These are phyloP conservation scores for Noctilio leporinus DNA, from an alignment of 2,113 vertebrate genomes.

Conservation along the genomic window DNA sequence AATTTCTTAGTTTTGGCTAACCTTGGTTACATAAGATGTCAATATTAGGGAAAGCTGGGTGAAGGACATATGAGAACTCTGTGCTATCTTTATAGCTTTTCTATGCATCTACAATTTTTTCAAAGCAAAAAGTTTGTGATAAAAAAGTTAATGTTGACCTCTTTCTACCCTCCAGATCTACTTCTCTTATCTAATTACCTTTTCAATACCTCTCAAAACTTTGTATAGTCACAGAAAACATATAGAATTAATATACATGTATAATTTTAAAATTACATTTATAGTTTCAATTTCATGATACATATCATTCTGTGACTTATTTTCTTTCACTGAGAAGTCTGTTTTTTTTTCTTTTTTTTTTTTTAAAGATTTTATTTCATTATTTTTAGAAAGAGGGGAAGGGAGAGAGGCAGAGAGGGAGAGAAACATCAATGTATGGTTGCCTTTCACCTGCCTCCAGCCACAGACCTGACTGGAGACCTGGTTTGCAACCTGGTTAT, in stretches of 20 bases:
- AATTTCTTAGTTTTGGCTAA: no score
- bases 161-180: not conserved
- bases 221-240: not conserved
- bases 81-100: not conserved
- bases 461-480: no score
- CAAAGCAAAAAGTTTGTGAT: not conserved
- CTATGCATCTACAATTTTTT: not conserved
- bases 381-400: no score
- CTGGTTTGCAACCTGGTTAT: no score
- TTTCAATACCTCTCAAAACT: not conserved
- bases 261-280: not conserved
- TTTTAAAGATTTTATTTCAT: no score
- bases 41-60: no score
- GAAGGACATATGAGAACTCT: no score
- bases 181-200: not conserved
- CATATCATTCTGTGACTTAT: not conserved
- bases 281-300: not conserved
- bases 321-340: not conserved
- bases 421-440: no score
- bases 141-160: constrained; percentile 4
- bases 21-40: no score
- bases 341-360: no score
- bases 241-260: not conserved
- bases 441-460: no score
- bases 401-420: no score